Percentiles rank a stretch among this genome's conserved stretches.
Evolutionary conservation across 2,113 vertebrate genomes (phyloP).

Genomic region (Copsychus sechellarum): DNA sequence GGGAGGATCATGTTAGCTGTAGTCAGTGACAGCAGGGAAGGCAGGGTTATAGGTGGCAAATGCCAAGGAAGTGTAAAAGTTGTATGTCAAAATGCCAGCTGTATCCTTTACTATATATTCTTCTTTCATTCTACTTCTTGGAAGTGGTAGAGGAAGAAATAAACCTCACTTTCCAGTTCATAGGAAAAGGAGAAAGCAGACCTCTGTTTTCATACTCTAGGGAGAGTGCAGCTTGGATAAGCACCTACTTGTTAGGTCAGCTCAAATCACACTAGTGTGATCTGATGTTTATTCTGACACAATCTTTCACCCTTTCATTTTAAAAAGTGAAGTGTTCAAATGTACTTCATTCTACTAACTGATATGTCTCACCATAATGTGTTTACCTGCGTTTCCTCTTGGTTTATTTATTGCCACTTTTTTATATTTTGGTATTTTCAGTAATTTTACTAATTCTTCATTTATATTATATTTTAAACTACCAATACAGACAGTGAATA

Average conservation of each 20-base stretch:
- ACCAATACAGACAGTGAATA: background rate
- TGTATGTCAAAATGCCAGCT: background rate
- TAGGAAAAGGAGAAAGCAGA: background rate
- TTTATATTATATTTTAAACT: background rate
- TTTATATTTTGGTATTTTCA: background rate
- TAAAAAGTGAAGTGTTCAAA: background rate
- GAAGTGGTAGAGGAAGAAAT: background rate
- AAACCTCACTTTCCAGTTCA: background rate
- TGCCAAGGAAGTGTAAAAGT: rapidly evolving
- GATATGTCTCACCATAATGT: background rate
- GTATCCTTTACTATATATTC: background rate
- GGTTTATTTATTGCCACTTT: background rate
- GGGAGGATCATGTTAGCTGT: background rate
- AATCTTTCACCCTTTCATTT: background rate
- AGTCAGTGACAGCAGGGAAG: background rate
- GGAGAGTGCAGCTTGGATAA: background rate
- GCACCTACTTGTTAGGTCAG: background rate
- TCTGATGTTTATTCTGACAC: background rate
- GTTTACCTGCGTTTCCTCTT: background rate
- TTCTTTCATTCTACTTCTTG: background rate
- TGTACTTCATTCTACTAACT: background rate
- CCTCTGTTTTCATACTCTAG: rapidly evolving
- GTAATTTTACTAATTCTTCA: background rate
- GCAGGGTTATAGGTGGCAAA: background rate
- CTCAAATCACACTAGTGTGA: background rate